These are phyloP conservation scores for Anoplius nigerrimus DNA, from an alignment of 2,888 invertebrate species.

Conservation along the genomic window DNA sequence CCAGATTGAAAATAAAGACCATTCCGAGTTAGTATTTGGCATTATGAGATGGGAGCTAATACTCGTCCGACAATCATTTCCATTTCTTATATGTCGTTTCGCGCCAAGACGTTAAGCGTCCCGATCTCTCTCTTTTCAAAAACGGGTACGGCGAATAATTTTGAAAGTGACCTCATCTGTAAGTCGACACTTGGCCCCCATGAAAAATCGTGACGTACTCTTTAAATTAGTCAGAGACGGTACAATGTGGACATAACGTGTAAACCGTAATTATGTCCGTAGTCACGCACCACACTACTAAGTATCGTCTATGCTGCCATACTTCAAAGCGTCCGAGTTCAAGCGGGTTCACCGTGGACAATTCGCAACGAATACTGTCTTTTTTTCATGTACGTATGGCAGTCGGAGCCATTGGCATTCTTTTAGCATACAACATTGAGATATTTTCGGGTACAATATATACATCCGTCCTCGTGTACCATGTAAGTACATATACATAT, in stretches of 20 bases:
- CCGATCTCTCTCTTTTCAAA: too few relatives aligned
- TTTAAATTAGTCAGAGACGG: not conserved
- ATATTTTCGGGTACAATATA: not conserved
- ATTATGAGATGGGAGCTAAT: slow-evolving; percentile 42
- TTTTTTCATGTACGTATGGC: slow-evolving; percentile 27
- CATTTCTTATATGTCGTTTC: slow-evolving; percentile 12
- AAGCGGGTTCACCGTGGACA: not conserved
- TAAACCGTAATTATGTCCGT: too few relatives aligned
- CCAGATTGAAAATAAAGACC: slow-evolving; percentile 67
- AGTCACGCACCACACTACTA: too few relatives aligned
- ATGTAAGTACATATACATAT: too few relatives aligned
- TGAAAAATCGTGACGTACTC: not conserved
- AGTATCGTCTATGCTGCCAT: slow-evolving; percentile 59
- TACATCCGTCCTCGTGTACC: slow-evolving; percentile 1
- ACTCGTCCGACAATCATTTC: slow-evolving; percentile 34
- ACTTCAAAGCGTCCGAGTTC: slow-evolving; percentile 52
- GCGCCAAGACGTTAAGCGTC: too few relatives aligned
- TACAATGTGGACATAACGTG: not conserved
- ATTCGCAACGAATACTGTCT: slow-evolving; percentile 26
- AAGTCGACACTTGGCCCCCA: not conserved
- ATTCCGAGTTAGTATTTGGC: slow-evolving; percentile 68
- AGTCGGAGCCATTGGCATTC: slow-evolving; percentile 35
- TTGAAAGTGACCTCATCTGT: too few relatives aligned
- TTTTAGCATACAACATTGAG: slow-evolving; percentile 22
- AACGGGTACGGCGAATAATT: too few relatives aligned